Conservation (phyloP, 53 echinoderm and acorn worm genomes). For the Arbacia lixula region DNA sequence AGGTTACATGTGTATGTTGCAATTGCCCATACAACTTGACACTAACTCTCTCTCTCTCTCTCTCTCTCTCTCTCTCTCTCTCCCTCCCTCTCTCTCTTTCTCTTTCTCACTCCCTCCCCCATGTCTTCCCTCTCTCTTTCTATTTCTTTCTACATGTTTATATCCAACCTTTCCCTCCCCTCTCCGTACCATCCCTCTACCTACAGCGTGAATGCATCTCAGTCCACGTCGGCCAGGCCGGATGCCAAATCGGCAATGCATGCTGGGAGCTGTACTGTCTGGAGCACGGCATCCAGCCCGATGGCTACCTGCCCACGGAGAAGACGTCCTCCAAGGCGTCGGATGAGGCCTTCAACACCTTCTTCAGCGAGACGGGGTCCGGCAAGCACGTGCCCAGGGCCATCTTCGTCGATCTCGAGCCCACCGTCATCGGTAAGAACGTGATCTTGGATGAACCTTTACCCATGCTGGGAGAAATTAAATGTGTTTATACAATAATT, state of each 20-base stretch:
- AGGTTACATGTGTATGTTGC: too few species aligned
- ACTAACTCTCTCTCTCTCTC: too few species aligned
- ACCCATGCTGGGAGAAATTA: too few species aligned
- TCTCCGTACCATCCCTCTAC: too few species aligned
- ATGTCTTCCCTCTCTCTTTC: too few species aligned
- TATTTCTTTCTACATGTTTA: too few species aligned
- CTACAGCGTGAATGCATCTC: constrained; percentile 62
- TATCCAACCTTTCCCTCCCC: too few species aligned
- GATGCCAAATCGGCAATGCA: constrained; percentile 90
- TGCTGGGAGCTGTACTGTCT: constrained; percentile 85
- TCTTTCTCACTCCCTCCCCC: too few species aligned
- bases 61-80: too few species aligned
- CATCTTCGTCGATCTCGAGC: constrained; percentile 78
- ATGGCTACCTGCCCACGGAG: constrained; percentile 27
- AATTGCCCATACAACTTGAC: neutral
- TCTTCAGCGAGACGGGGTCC: constrained; percentile 68
- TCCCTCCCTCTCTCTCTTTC: too few species aligned
- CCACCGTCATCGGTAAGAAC: constrained; percentile 68
- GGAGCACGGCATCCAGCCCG: constrained; percentile 44
- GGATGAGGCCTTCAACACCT: constrained; percentile 67
- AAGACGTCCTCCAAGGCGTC: neutral
- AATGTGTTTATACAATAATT: too few species aligned
- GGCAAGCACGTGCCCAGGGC: constrained; percentile 76
- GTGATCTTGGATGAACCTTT: neutral
- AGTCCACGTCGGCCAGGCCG: constrained; percentile 85